phyloP scores from a whole-genome alignment of 2,797 vertebrate genomes.

The Sparus aurata region DNA sequence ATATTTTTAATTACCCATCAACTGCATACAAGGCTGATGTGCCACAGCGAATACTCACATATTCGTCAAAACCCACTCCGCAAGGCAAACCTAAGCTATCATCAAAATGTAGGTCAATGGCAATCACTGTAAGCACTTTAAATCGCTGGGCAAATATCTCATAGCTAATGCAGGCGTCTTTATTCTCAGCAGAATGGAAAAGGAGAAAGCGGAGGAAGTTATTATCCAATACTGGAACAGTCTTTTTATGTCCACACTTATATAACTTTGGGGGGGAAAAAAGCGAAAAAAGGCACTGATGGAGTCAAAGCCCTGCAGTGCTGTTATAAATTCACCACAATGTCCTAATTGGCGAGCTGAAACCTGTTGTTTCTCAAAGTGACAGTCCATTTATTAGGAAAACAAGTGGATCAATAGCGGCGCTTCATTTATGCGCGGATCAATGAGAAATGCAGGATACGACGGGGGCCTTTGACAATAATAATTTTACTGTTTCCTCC shows the following conservation, averaged over 20 bases:
- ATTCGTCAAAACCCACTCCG: conserved; percentile 14
- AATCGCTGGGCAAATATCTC: conserved; percentile 41
- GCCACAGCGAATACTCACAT: conserved; percentile 8
- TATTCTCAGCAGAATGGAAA: conserved; percentile 51
- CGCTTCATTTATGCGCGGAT: conserved; percentile 55
- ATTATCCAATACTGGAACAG: conserved; percentile 38
- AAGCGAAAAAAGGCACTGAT: background rate
- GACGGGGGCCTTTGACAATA: conserved; percentile 14
- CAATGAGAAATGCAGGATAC: conserved; percentile 54
- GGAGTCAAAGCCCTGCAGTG: conserved; percentile 16
- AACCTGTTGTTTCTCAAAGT: conserved; percentile 56
- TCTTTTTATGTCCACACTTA: conserved; percentile 26
- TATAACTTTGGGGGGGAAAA: conserved; percentile 2
- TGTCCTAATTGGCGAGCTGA: conserved; percentile 56
- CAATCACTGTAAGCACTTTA: conserved; percentile 51
- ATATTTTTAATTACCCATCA: conserved; percentile 13
- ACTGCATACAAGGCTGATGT: conserved; percentile 5
- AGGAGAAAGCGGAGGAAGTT: conserved; percentile 30
- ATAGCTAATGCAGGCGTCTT: conserved; percentile 3
- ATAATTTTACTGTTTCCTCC: conserved; percentile 43
- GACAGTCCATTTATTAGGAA: conserved; percentile 69
- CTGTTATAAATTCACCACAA: conserved; percentile 44
- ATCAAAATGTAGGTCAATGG: conserved; percentile 55
- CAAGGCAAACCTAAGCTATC: conserved; percentile 25
- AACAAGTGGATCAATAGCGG: conserved; percentile 50